Base-by-base conservation (phyloP, 2,888 invertebrate genomes). In the Caenorhabditis japonica region DNA sequence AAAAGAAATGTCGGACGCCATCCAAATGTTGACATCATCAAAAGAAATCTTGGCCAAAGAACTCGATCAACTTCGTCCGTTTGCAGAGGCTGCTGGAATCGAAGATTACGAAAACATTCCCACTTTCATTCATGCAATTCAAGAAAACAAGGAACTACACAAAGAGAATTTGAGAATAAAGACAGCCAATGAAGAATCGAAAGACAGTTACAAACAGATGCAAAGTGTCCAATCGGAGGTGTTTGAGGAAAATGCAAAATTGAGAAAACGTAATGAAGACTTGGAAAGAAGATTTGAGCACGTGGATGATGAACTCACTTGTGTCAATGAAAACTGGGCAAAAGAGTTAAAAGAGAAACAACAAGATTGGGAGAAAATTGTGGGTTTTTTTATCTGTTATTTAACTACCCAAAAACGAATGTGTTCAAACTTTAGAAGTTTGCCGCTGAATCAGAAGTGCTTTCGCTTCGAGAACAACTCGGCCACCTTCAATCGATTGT, bases 241-340 rank as follows among this genome's bases (percentile, higher is more conserved):
- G 36, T 59, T 73, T 17, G 58, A 76, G 38, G 76, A 79, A n/a
- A 76, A 76, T 59, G 55, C 56, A 2, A 68, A 59, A 33, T 34
- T 78, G 27, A 47, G 61, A 17, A 49, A 58, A 15, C 77, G 79
- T 41, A 82, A 80, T 41, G 46, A 72, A 3, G 76, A 77, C 21
- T 44, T 83, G 36, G 81, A 80, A 60, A 55, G 66, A 47, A 69
- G 80, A 41, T 60, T 81, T 33, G 73, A 66, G 4, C 72, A 76
- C 19, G 71, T 83, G 1, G 76, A 79, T 30, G 72, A 76, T 13
- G 81, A 82, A 47, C 41, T 80, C 38, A 61, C 61, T 1, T 76
- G 77, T 64, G 55, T 83, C 10, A 80, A 80, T 53, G 81, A 79
- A 27, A 72, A 78, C n/a, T 81, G 81, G 81, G 79, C 79, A 17